Evolutionary conservation across 2,797 vertebrate species (phyloP).

Genomic region (Triplophysa bombifrons): DNA sequence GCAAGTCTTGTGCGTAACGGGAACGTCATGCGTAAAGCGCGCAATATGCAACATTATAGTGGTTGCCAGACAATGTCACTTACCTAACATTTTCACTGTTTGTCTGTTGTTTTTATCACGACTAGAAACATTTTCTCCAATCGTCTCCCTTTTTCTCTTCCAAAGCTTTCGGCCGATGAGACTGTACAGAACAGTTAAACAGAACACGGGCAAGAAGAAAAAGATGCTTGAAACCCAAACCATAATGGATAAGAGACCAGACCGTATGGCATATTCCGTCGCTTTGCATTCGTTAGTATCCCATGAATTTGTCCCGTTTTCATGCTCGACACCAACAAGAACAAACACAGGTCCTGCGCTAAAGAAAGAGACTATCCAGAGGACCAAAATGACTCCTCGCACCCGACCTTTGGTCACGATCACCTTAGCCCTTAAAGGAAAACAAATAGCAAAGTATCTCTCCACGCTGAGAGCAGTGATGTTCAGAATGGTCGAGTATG

Average conservation of each 20-base stretch:
- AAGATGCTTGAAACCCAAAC: conserved; percentile 95
- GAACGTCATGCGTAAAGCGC: conserved; percentile 36
- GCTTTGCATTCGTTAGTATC: conserved; percentile 92
- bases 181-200: conserved; percentile 93
- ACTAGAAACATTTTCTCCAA: conserved; percentile 80
- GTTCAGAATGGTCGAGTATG: conserved; percentile 95
- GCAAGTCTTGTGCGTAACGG: conserved; percentile 23
- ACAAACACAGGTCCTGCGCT: conserved; percentile 95
- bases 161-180: conserved; percentile 95
- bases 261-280: conserved; percentile 91
- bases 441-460: conserved; percentile 94
- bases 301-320: conserved; percentile 78
- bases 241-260: conserved; percentile 93
- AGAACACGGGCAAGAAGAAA: conserved; percentile 96
- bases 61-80: conserved; percentile 33
- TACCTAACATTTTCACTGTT: conserved; percentile 97
- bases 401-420: conserved; percentile 92
- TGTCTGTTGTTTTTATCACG: conserved; percentile 93
- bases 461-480: conserved; percentile 97
- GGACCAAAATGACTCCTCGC: conserved; percentile 85
- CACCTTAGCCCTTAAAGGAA: conserved; percentile 92
- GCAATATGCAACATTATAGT: neutral
- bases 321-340: conserved; percentile 92
- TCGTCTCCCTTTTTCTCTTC: conserved; percentile 83
- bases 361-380: conserved; percentile 89